phyloP scores from a whole-genome alignment of 2,797 vertebrate species.

The Jordanella pulchra region DNA sequence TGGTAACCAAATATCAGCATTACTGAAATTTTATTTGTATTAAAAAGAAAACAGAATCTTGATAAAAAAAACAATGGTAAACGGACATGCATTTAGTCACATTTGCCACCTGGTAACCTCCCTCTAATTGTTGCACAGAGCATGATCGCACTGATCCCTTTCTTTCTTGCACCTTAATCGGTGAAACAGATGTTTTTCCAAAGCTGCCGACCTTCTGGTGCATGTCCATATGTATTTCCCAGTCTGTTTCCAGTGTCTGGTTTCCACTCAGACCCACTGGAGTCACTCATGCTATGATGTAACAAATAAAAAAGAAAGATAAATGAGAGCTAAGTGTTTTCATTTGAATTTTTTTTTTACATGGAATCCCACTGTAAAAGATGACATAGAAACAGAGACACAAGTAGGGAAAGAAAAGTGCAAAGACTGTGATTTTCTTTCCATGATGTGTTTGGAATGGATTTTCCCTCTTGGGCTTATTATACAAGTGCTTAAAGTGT shows the following conservation, averaged over 20 bases:
- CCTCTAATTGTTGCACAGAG: background rate
- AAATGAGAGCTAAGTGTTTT: slow-evolving; percentile 32
- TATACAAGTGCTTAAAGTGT: background rate
- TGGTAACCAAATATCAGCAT: slow-evolving; percentile 2
- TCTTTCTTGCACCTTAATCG: slow-evolving; percentile 2
- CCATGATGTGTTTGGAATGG: background rate
- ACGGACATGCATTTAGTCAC: background rate
- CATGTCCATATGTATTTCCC: slow-evolving; percentile 27
- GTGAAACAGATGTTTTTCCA: slow-evolving; percentile 53
- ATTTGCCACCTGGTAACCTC: slow-evolving; percentile 1
- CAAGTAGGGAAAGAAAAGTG: slow-evolving; percentile 5
- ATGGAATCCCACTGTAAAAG: slow-evolving; percentile 5
- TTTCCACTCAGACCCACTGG: slow-evolving; percentile 50
- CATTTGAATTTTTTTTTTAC: slow-evolving; percentile 17
- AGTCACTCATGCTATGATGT: slow-evolving; percentile 65
- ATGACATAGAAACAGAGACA: background rate
- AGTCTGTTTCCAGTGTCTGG: slow-evolving; percentile 59
- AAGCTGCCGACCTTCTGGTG: slow-evolving; percentile 35
- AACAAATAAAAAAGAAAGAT: slow-evolving; percentile 35
- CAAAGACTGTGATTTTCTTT: slow-evolving; percentile 1
- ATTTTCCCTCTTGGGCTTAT: background rate
- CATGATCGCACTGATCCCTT: slow-evolving; percentile 9
- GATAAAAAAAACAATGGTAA: background rate
- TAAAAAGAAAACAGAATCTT: background rate
- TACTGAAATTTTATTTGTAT: too few relatives aligned